phyloP scores from a whole-genome alignment of 2,113 vertebrate species.

The Cyrtonyx montezumae region DNA sequence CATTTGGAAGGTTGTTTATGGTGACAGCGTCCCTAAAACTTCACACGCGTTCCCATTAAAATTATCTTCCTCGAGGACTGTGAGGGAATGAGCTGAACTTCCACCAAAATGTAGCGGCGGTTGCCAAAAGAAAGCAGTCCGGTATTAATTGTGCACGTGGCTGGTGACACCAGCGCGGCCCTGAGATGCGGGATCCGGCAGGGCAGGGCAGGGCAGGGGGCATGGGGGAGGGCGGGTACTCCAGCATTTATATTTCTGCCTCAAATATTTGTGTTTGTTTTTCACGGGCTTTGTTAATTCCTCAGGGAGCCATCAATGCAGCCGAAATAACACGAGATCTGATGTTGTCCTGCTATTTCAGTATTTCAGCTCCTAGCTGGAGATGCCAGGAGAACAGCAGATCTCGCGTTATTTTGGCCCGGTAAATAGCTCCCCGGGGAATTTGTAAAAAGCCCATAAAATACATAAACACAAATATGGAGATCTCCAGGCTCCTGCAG shows the following conservation, averaged over 20 bases:
- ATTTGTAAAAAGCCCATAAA: constrained; percentile 62
- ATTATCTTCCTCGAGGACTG: background rate
- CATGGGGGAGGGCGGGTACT: background rate
- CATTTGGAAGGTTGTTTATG: background rate
- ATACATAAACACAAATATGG: constrained; percentile 69
- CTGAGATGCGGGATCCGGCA: background rate
- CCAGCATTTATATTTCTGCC: constrained; percentile 30
- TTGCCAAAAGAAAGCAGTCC: background rate
- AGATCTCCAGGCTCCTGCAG: constrained; percentile 39
- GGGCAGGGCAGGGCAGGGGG: too few relatives aligned
- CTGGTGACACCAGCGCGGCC: rapidly evolving
- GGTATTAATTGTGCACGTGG: background rate
- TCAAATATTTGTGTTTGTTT: constrained; percentile 69
- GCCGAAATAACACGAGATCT: constrained; percentile 64
- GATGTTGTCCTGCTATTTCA: constrained; percentile 66
- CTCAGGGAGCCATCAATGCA: constrained; percentile 65
- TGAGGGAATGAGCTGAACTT: background rate
- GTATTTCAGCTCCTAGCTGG: constrained; percentile 44
- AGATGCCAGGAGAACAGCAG: constrained; percentile 47
- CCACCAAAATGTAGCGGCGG: background rate
- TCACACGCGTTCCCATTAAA: background rate
- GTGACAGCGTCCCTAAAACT: background rate
- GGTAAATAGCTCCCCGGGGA: constrained; percentile 51
- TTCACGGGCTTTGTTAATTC: constrained; percentile 65
- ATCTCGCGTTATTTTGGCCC: constrained; percentile 55